Conservation (phyloP, 2,888 invertebrate species). For the Sphinx pinastri region DNA sequence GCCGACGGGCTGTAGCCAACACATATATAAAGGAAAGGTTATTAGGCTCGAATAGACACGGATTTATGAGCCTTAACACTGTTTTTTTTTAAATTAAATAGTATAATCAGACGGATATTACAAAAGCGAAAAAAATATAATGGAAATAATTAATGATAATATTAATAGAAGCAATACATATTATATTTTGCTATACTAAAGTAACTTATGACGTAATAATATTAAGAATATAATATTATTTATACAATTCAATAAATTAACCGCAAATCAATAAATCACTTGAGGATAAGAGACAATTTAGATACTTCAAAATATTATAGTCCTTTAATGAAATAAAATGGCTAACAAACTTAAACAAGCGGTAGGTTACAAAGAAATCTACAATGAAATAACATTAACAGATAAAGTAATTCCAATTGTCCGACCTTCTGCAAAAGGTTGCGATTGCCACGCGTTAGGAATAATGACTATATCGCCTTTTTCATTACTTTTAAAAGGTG, state of each 20-base stretch:
- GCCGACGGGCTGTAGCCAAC: constrained; percentile 13
- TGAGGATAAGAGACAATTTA: too few relatives aligned
- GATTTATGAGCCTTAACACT: too few relatives aligned
- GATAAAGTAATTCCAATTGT: background rate
- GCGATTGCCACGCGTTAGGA: constrained; percentile 1
- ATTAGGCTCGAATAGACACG: constrained; percentile 7
- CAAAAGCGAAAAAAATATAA: too few relatives aligned
- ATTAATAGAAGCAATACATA: constrained; percentile 9
- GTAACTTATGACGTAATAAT: too few relatives aligned
- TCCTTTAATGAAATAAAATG: too few relatives aligned
- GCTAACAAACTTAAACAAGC: too few relatives aligned
- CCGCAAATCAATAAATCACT: too few relatives aligned
- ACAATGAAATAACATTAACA: background rate
- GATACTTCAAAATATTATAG: too few relatives aligned
- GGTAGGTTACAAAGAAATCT: background rate
- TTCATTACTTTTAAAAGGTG: constrained; percentile 5
- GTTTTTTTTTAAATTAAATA: too few relatives aligned
- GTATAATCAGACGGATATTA: too few relatives aligned
- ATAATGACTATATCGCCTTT: constrained; percentile 1
- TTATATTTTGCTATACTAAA: background rate
- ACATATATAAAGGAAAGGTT: constrained; percentile 11
- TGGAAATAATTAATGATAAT: background rate
- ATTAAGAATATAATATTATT: too few relatives aligned
- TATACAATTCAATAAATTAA: too few relatives aligned
- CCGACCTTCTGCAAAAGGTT: constrained; percentile 1